Evolutionary conservation across 2,888 invertebrate species (phyloP), one percentile per base, ranked within the genome.

Genomic region (Deladenus siricidicola): DNA sequence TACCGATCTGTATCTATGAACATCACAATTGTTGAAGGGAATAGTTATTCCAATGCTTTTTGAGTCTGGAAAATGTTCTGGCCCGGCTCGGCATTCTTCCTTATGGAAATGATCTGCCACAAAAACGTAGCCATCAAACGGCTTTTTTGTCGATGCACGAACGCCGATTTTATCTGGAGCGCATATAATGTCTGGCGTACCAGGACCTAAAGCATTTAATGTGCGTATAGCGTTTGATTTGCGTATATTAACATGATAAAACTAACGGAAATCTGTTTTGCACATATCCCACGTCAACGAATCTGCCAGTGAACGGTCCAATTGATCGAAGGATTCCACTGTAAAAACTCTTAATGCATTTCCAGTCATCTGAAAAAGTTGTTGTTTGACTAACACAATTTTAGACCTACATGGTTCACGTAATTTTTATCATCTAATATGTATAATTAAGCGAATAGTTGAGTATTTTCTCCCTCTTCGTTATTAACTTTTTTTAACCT

Each of bases 281-380:
- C 78, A 78, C 75, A 78, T 76, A 60, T 79, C 76, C 69, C 72
- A 71, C 1, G 75, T 76, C 45, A 78, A 60, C 8, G 76, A 70
- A 45, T 75, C 72, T 23, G 74, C 73, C 28, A 78, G 63, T 0
- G 72, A 65, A 43, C 67, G 63, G 63, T 79, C 76, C 45, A 78
- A 60, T 52, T 75, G 71, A 19, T 79, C 75, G 51, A 78, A 76
- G 0, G 73, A 64, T 48, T 74, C 71, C 6, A 78, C 78, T n/a
- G 78, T 75, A 61, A 78, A 73, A 8, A 79, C 76, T 3, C 78
- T 61, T 0, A 70, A 66, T 0, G 75, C 71, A 57, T 74, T 75
- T 1, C 78, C 78, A 23, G 78, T 71, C 66, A 78, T 78, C 69
- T 71, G 45, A 56, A 61, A n/a, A n/a, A n/a, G n/a, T n/a, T n/a